Evolutionary conservation across 1,140 invertebrate species (phyloP).

Genomic region (Branchinecta lindahli): DNA sequence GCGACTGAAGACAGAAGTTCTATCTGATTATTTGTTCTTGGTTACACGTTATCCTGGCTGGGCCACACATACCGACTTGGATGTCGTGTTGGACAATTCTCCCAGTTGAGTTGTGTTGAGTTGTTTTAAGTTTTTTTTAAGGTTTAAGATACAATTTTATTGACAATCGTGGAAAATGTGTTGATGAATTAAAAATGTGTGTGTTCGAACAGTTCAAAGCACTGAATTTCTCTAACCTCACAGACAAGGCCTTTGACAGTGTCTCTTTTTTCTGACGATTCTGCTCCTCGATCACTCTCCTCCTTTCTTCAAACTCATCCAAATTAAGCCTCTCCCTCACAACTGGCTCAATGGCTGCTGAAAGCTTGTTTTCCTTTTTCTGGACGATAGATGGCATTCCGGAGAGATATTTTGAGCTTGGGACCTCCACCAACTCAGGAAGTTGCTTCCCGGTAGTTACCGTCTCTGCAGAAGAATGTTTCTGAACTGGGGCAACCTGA

Average conservation of each 20-base stretch:
- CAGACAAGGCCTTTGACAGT: conserved; percentile 49
- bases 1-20: no score
- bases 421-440: neutral
- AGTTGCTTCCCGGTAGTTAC: neutral
- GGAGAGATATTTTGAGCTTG: neutral
- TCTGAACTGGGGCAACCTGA: neutral
- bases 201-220: neutral
- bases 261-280: conserved; percentile 54
- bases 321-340: conserved; percentile 27
- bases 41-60: no score
- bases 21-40: no score
- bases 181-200: no score
- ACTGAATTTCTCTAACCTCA: conserved; percentile 38
- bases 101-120: no score
- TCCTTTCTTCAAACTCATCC: conserved; percentile 47
- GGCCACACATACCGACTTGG: no score
- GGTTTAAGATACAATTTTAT: neutral
- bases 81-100: no score
- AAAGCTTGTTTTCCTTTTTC: neutral
- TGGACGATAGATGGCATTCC: neutral
- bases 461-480: neutral
- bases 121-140: no score
- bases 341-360: neutral
- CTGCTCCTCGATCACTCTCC: conserved; percentile 56
- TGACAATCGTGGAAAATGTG: no score